A percentile compares a stretch with the other conserved stretches of the same genome.
Conservation (phyloP, 1,140 invertebrate species). For the Ditylenchus dipsaci region DNA sequence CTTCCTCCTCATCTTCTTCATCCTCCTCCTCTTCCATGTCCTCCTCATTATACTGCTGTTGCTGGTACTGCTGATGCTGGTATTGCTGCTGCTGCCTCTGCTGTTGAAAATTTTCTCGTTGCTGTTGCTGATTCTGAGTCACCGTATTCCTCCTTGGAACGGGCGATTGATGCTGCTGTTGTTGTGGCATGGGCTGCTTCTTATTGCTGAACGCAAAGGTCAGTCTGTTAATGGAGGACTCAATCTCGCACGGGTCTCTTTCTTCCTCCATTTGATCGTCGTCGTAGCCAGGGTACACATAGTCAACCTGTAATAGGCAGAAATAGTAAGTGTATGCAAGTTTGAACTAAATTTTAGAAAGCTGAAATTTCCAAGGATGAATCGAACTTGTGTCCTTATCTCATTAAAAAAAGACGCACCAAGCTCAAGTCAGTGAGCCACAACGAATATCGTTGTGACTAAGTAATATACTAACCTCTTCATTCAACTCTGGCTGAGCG, state of each 20-base stretch:
- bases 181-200: background rate
- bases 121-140: too few relatives aligned
- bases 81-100: too few relatives aligned
- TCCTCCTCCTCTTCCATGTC: too few relatives aligned
- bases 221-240: slow-evolving; percentile 6
- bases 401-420: too few relatives aligned
- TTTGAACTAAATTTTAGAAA: background rate
- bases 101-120: too few relatives aligned
- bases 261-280: background rate
- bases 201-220: slow-evolving; percentile 5
- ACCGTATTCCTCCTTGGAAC: too few relatives aligned
- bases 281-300: slow-evolving; percentile 16
- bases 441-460: too few relatives aligned
- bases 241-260: background rate
- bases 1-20: too few relatives aligned
- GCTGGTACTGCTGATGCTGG: too few relatives aligned
- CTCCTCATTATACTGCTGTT: too few relatives aligned
- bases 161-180: background rate
- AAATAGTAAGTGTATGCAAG: background rate
- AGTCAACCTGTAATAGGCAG: background rate
- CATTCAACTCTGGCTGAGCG: background rate
- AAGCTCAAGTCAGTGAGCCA: too few relatives aligned
- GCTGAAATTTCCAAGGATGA: background rate
- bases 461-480: background rate
- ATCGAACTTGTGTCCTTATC: too few relatives aligned